Evolutionary conservation across 1,140 invertebrate species (phyloP).

Genomic region (Ostrea edulis): DNA sequence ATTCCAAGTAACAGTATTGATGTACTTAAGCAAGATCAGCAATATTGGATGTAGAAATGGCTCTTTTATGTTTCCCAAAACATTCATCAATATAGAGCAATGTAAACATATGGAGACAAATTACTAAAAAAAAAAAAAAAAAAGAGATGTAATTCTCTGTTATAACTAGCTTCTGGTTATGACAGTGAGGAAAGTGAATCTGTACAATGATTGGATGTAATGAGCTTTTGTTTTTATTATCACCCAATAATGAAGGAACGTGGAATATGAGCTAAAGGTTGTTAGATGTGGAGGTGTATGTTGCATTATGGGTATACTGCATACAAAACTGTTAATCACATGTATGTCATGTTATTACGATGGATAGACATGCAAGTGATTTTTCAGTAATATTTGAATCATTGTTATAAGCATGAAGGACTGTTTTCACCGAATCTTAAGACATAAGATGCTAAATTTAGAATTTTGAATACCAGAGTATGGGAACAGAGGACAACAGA

Average conservation of each 20-base stretch:
- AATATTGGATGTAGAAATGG: not conserved
- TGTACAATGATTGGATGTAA: not conserved
- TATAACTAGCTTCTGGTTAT: not conserved
- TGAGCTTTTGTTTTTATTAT: conserved; percentile 25
- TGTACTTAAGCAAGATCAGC: not conserved
- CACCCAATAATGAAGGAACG: conserved; percentile 7
- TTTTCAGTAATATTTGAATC: too few species aligned
- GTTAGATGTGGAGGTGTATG: not conserved
- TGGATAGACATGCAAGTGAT: too few species aligned
- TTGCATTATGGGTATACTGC: not conserved
- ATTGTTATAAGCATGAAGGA: not conserved
- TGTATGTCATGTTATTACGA: too few species aligned
- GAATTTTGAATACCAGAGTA: not conserved
- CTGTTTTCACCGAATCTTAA: not conserved
- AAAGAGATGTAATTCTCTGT: not conserved
- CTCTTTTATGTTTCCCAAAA: not conserved
- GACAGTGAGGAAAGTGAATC: not conserved
- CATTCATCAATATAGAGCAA: not conserved
- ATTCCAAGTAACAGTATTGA: too few species aligned
- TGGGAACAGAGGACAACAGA: not conserved
- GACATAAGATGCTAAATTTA: not conserved
- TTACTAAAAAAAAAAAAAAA: not conserved
- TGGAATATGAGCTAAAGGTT: not conserved
- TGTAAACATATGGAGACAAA: not conserved
- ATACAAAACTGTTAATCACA: too few species aligned